These are phyloP conservation scores for Catharus minimus DNA, from an alignment of 2,113 vertebrate species.

Conservation along the genomic window DNA sequence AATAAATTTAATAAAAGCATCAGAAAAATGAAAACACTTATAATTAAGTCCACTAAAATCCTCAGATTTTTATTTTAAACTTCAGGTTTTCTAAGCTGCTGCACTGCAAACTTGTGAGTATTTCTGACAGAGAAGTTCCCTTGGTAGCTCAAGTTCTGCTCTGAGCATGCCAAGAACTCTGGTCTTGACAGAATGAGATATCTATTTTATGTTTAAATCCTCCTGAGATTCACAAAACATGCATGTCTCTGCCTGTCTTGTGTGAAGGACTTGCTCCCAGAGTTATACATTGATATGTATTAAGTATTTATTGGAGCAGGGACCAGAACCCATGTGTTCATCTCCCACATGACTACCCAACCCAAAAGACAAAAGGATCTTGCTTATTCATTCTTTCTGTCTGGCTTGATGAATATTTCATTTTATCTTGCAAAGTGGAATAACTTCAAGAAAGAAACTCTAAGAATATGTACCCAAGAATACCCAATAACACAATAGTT, in stretches of 20 bases:
- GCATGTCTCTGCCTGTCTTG: constrained; percentile 13
- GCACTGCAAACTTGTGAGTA: not conserved
- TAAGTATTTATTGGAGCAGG: constrained; percentile 57
- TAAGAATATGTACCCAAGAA: not conserved
- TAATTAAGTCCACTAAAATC: not conserved
- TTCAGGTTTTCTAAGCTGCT: not conserved
- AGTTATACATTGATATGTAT: constrained; percentile 33
- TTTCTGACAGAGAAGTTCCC: constrained; percentile 2
- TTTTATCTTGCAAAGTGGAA: constrained; percentile 38
- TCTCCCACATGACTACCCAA: constrained; percentile 26
- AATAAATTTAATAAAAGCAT: not conserved
- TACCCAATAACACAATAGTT: not conserved
- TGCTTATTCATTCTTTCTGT: constrained; percentile 53
- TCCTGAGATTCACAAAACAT: not conserved
- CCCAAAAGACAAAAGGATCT: not conserved
- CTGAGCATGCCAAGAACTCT: not conserved
- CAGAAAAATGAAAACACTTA: not conserved
- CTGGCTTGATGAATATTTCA: constrained; percentile 51
- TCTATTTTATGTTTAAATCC: constrained; percentile 44
- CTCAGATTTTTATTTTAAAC: not conserved
- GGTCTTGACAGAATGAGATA: constrained; percentile 19
- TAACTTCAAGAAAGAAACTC: constrained; percentile 16
- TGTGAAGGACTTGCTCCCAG: constrained; percentile 43
- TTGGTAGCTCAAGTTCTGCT: constrained; percentile 11
- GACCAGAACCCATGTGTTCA: constrained; percentile 41